These are phyloP conservation scores for Patiria pectinifera DNA, from an alignment of 53 echinoderm and acorn worm species.

Conservation along the genomic window DNA sequence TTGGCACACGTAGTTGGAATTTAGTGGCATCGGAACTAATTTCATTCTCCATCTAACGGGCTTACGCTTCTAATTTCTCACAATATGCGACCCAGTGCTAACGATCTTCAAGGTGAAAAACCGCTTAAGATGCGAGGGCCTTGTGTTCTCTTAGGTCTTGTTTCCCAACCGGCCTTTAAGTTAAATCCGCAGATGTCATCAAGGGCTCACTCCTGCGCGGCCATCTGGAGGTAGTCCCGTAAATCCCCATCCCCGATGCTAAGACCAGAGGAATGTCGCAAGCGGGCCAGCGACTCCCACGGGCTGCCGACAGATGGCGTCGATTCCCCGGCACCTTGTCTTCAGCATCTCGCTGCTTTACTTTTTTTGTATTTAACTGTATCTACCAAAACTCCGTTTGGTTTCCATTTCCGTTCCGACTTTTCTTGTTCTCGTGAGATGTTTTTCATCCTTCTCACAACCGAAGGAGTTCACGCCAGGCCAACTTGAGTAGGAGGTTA, in stretches of 20 bases:
- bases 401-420: slow-evolving; percentile 54
- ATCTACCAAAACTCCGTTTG: background rate
- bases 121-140: background rate
- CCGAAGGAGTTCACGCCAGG: slow-evolving; percentile 5
- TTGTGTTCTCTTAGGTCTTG: background rate
- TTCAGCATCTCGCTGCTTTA: slow-evolving; percentile 13
- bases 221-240: slow-evolving; percentile 52
- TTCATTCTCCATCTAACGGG: background rate
- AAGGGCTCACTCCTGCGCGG: slow-evolving; percentile 33
- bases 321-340: slow-evolving; percentile 33
- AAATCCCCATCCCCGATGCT: slow-evolving; percentile 40
- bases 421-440: background rate
- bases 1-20: slow-evolving; percentile 3
- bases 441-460: background rate
- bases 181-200: slow-evolving; percentile 64
- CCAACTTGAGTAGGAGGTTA: background rate
- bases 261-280: slow-evolving; percentile 48
- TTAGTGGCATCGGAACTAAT: background rate
- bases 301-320: slow-evolving; percentile 65
- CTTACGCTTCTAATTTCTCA: background rate
- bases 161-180: background rate
- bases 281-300: slow-evolving; percentile 41
- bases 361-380: background rate
- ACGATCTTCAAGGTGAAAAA: background rate
- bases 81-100: background rate